Percentiles rank a stretch among this genome's conserved stretches.
phyloP scores from a whole-genome alignment of 2,888 invertebrate species.

The Hipparchia sbordonii region DNA sequence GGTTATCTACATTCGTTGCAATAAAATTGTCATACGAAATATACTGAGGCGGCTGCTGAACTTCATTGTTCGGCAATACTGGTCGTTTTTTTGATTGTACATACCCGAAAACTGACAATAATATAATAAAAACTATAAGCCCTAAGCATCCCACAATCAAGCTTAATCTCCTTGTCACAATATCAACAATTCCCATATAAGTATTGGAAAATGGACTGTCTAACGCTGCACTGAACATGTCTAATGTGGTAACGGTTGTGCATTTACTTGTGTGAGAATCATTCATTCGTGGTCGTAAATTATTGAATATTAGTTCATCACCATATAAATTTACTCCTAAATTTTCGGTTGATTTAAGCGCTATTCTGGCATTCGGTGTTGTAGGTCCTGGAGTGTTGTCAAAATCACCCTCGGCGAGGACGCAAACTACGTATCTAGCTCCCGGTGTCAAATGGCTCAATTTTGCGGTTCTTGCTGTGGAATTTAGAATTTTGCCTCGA shows the following conservation, averaged over 20 bases:
- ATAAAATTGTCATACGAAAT: slow-evolving; percentile 86
- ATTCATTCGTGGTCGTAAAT: slow-evolving; percentile 70
- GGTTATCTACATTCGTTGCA: slow-evolving; percentile 66
- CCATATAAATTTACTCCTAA: slow-evolving; percentile 76
- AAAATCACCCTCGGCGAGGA: slow-evolving; percentile 91
- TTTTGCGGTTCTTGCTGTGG: slow-evolving; percentile 88
- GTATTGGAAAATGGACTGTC: slow-evolving; percentile 84
- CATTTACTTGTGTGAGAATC: slow-evolving; percentile 90
- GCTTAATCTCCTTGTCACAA: slow-evolving; percentile 91
- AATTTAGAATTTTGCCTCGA: slow-evolving; percentile 89
- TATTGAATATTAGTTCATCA: slow-evolving; percentile 82
- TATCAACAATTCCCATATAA: slow-evolving; percentile 87
- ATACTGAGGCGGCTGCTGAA: slow-evolving; percentile 89
- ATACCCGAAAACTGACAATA: slow-evolving; percentile 92
- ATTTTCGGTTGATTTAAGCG: slow-evolving; percentile 63
- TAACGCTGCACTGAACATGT: slow-evolving; percentile 86
- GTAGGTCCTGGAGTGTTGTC: slow-evolving; percentile 73
- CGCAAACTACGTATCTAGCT: slow-evolving; percentile 93
- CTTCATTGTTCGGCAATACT: slow-evolving; percentile 87
- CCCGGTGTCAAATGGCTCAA: slow-evolving; percentile 89
- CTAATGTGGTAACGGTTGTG: slow-evolving; percentile 88
- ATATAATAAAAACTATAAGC: slow-evolving; percentile 91
- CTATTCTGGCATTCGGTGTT: slow-evolving; percentile 78
- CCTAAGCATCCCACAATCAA: slow-evolving; percentile 94
- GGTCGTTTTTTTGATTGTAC: slow-evolving; percentile 93